These are phyloP conservation scores for Chymomyza amoena DNA, from an alignment of 2,888 invertebrate genomes.

Conservation along the genomic window DNA sequence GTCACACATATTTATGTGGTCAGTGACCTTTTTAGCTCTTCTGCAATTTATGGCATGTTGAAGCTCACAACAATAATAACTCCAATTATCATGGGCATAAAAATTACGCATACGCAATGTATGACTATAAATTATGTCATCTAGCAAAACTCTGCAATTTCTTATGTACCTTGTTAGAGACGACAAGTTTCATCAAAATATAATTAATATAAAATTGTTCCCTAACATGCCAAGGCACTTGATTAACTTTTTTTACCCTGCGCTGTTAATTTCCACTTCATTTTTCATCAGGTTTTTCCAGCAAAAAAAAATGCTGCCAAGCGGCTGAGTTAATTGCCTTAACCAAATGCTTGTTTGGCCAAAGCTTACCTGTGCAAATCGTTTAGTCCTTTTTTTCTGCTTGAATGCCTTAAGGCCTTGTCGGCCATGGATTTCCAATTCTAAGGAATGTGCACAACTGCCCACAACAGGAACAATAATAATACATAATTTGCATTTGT, in stretches of 20 bases:
- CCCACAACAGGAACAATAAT: neutral
- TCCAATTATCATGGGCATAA: neutral
- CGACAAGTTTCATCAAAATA: neutral
- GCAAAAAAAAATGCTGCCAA: neutral
- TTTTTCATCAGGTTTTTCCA: neutral
- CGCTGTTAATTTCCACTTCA: neutral
- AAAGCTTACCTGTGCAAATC: neutral
- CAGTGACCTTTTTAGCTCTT: neutral
- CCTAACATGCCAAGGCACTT: neutral
- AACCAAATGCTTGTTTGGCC: neutral
- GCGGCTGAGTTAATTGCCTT: neutral
- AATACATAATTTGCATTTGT: constrained; percentile 14
- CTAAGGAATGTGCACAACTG: neutral
- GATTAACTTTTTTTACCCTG: neutral
- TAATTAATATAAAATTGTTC: constrained; percentile 1
- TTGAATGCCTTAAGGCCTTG: neutral
- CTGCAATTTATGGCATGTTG: too few relatives aligned
- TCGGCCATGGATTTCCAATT: neutral
- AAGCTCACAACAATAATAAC: neutral
- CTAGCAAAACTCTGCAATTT: neutral
- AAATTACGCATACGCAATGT: neutral
- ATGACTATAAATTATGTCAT: neutral
- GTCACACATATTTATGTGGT: neutral
- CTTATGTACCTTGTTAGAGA: constrained; percentile 2
- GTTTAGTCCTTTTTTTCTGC: neutral